Base-by-base conservation (phyloP, 2,113 vertebrate genomes). In the Tauraco erythrolophus region DNA sequence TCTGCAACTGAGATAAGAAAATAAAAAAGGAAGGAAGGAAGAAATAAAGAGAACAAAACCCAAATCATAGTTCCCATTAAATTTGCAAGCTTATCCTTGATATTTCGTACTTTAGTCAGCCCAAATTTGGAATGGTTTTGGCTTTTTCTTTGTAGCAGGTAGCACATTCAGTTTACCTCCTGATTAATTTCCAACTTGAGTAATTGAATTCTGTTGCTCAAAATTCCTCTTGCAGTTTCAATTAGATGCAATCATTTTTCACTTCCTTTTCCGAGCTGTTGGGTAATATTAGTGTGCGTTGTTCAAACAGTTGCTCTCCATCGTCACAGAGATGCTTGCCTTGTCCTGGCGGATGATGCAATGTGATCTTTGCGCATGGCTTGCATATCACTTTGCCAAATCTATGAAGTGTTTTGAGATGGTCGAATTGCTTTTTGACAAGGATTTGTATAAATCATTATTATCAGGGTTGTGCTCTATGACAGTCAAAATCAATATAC, bases 181-280 rank as follows among this genome's bases (percentile, higher is more conserved):
- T 56, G 30, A 54, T 84, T 39, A 81, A 53, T 39, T 75, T 91
- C 43, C 68, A 94, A 3, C 53, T 84, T 94, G 72, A 43, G 91
- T 71, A 93, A 91, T 71, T 68, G 11, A 76, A 75, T 84, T 87
- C 51, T 76, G 51, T 94, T 95, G 53, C 86, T 94, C 68, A 71
- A 53, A 95, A 95, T 87, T 78, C 56, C 48, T 89, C 71, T 79
- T 82, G 53, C 39, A 91, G 64, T 96, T 97, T 94, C 92, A 84
- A 89, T 89, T 71, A 92, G 33, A 89, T 69, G 94, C 88, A 96
- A 95, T 89, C 30, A 89, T 87, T 89, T 97, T 93, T 97, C 94
- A 94, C 88, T 97, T 97, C 96, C 94, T 92, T 95, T 92, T 96
- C 69, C 94, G 53, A 82, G 10, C 27, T 71, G 33, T 96, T 95